Evolutionary conservation across 2,113 vertebrate genomes (phyloP), one percentile per base, ranked within the genome.

Genomic region (Cepphus grylle): DNA sequence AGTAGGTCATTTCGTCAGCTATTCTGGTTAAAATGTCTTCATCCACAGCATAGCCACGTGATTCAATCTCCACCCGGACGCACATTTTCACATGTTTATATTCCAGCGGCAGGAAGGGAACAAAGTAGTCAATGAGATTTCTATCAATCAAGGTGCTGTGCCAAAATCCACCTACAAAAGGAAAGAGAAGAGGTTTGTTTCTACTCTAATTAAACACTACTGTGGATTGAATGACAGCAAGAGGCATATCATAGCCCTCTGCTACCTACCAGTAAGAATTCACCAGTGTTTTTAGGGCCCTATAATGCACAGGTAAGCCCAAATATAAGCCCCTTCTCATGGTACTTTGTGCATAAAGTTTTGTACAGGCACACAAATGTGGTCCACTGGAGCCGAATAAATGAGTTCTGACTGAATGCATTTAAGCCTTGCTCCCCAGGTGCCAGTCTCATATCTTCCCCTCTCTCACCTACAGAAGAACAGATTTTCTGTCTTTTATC

Each of bases 71-170:
- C 0, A 98, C 98, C 82, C 98, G 77, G 91, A 98, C 97, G 9
- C 99, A 99, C 98, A 99, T 98, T 56, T 99, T 98, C 34, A 99
- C 98, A 3, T 99, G 99, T 45, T 90, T 97, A 94, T 99, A 99
- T 81, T 99, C 99, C 98, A 99, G 97, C 16, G 99, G 99, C 45
- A 99, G 98, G 81, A 99, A 99, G 2, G 99, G 99, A 20, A 99
- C 98, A 5, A 99, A 99, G 88, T 99, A 99, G 91, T 99, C 99
- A 32, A 99, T 99, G 95, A 99, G 98, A 95, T 99, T 99, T 93
- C 98, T 99, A 86, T 99, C 99, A 13, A 99, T 99, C 79, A 99
- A 93, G 81, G 98, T 99, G 55, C 99, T 99, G 90, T 98, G 99
- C 99, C 99, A 99, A 95, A 99, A 99, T 25, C 99, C 99, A 97